A percentile compares a stretch with the other conserved stretches of the same genome.
These are phyloP conservation scores for Salticus scenicus DNA, from an alignment of 2,888 invertebrate species.

Conservation along the genomic window DNA sequence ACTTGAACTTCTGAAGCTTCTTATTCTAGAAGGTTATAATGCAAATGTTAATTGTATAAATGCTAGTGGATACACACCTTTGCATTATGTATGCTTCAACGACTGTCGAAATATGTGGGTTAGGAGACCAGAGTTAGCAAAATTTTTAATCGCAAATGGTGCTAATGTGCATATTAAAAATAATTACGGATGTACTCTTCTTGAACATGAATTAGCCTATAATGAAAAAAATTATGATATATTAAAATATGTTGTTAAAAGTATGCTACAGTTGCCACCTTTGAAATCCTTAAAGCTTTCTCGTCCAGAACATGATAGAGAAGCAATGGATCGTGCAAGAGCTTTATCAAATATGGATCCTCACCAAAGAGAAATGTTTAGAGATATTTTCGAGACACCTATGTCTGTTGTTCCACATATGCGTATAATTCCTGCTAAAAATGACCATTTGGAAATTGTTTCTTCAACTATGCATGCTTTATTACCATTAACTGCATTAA, in stretches of 20 bases:
- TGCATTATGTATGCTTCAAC: slow-evolving; percentile 75
- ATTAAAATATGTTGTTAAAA: slow-evolving; percentile 73
- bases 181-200: slow-evolving; percentile 73
- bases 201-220: slow-evolving; percentile 73
- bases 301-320: neutral
- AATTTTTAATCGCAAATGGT: slow-evolving; percentile 75
- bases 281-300: slow-evolving; percentile 72
- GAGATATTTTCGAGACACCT: neutral
- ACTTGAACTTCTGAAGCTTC: slow-evolving; percentile 73
- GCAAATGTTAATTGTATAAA: slow-evolving; percentile 74
- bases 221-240: slow-evolving; percentile 61
- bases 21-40: slow-evolving; percentile 74
- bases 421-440: neutral
- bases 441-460: neutral
- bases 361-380: too few species aligned
- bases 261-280: slow-evolving; percentile 73
- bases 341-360: neutral
- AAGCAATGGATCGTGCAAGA: neutral
- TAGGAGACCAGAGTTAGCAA: slow-evolving; percentile 74
- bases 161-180: slow-evolving; percentile 74
- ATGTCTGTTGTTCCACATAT: neutral
- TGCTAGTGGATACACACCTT: slow-evolving; percentile 72
- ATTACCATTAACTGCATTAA: too few species aligned
- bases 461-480: neutral
- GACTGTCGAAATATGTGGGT: slow-evolving; percentile 73